phyloP scores from a whole-genome alignment of 1,140 invertebrate species.

The Scaptomyza hsui region DNA sequence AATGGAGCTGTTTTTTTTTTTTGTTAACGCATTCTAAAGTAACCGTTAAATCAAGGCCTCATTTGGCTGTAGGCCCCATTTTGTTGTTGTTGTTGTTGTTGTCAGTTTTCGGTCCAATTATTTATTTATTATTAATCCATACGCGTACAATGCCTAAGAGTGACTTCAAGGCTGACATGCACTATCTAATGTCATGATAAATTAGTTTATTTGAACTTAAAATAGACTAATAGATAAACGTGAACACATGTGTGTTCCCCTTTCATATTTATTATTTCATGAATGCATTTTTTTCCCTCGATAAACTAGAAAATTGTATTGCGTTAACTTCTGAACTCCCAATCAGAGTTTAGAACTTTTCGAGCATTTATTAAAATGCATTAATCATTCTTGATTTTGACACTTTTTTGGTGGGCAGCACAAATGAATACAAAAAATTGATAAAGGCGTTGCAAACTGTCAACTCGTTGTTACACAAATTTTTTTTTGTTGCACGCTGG shows the following conservation, averaged over 20 bases:
- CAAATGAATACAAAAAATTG: constrained; percentile 35
- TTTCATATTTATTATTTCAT: constrained; percentile 61
- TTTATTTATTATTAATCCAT: constrained; percentile 33
- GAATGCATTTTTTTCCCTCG: constrained; percentile 53
- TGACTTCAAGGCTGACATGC: constrained; percentile 59
- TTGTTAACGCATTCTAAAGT: constrained; percentile 28
- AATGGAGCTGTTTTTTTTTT: neutral
- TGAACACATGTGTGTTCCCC: constrained; percentile 46
- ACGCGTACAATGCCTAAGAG: constrained; percentile 39
- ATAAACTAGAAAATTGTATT: constrained; percentile 79
- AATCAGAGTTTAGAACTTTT: constrained; percentile 23
- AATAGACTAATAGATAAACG: constrained; percentile 52
- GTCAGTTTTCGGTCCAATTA: constrained; percentile 55
- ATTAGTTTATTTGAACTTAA: constrained; percentile 75
- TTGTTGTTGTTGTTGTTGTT: neutral
- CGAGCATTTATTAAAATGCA: constrained; percentile 21
- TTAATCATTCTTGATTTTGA: constrained; percentile 70
- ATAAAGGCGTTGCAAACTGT: constrained; percentile 75
- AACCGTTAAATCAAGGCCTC: constrained; percentile 34
- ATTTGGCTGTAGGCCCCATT: neutral
- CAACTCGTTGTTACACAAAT: constrained; percentile 16
- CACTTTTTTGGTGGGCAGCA: constrained; percentile 49
- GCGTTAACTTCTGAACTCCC: constrained; percentile 57
- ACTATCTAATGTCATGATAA: constrained; percentile 76
- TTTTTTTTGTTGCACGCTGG: neutral